phyloP scores from a whole-genome alignment of 2,113 vertebrate species.

The Himantopus leucocephalus region DNA sequence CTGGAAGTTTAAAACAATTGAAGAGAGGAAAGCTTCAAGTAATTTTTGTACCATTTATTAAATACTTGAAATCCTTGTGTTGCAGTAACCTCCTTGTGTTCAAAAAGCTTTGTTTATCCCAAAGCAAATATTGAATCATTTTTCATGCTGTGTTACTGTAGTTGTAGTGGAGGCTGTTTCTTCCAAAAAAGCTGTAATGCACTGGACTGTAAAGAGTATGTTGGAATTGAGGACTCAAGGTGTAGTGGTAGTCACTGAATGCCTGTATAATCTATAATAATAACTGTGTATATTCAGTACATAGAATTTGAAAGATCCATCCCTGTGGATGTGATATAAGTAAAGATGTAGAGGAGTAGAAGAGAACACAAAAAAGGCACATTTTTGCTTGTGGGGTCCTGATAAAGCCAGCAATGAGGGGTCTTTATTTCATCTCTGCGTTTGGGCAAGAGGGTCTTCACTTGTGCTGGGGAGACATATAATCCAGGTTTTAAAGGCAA shows the following conservation, averaged over 20 bases:
- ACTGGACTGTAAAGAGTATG: neutral
- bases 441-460: neutral
- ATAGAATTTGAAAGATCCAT: neutral
- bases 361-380: neutral
- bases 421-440: neutral
- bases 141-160: neutral
- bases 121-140: neutral
- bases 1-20: neutral
- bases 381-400: neutral
- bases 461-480: accelerated
- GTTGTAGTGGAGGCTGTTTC: neutral
- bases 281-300: neutral
- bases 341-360: neutral
- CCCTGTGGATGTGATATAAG: neutral
- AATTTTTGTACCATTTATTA: neutral
- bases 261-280: neutral
- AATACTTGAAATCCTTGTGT: neutral
- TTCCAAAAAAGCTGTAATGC: neutral
- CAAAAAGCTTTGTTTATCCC: neutral
- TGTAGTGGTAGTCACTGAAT: neutral
- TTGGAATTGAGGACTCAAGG: neutral
- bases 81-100: neutral
- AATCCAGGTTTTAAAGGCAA: neutral
- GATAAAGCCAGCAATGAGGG: neutral
- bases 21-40: neutral